A percentile compares a stretch with the other conserved stretches of the same genome.
Evolutionary conservation across 2,113 vertebrate genomes (phyloP).

Genomic region (Crotalus horridus): DNA sequence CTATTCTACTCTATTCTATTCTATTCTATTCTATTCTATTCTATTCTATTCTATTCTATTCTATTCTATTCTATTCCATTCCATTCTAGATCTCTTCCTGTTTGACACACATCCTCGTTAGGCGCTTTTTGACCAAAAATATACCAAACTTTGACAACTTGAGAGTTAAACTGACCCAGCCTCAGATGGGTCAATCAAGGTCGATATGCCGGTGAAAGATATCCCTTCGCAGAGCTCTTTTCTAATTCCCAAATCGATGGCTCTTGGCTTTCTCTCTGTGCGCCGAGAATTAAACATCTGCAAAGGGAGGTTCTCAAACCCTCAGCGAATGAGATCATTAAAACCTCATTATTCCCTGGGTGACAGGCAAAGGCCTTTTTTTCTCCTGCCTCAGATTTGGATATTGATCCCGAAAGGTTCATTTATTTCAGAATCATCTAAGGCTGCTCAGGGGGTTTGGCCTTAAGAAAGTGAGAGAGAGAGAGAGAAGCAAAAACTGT

Average conservation of each 20-base stretch:
- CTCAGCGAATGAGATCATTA: slow-evolving; percentile 16
- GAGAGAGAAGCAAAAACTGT: no score
- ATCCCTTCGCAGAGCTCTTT: fast-evolving
- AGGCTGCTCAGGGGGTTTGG: slow-evolving; percentile 19
- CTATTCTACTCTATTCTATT: no score
- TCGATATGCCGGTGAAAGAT: neutral
- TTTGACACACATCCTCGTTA: neutral
- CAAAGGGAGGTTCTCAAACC: neutral
- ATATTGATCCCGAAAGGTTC: slow-evolving; percentile 35
- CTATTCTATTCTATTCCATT: no score
- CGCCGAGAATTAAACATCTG: slow-evolving; percentile 4
- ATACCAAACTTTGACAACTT: no score
- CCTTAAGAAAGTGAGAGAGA: neutral
- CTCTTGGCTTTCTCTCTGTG: neutral
- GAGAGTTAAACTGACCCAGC: neutral
- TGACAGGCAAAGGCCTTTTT: slow-evolving; percentile 13
- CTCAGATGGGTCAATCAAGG: neutral
- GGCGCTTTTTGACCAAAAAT: no score
- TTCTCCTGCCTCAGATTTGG: neutral
- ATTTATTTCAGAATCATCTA: slow-evolving; percentile 37
- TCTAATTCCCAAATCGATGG: slow-evolving; percentile 25
- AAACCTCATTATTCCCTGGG: slow-evolving; percentile 40
- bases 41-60: no score
- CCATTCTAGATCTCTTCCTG: no score
- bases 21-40: no score